Evolutionary conservation across 2,888 invertebrate genomes (phyloP).

Genomic region (Cheilosia vulpina): DNA sequence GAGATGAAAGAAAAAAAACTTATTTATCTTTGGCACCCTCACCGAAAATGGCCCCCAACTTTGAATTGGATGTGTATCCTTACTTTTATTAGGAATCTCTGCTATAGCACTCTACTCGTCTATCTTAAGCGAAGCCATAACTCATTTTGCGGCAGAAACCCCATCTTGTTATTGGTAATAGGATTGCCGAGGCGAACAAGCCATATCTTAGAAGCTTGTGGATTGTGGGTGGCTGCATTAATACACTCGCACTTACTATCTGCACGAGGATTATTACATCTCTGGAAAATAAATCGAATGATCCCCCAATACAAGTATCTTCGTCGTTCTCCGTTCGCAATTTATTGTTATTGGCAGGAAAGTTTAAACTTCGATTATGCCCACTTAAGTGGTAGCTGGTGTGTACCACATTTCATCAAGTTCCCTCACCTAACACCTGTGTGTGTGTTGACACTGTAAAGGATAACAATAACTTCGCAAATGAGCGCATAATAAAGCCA

Average conservation of each 20-base stretch:
- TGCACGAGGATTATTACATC: conserved; percentile 16
- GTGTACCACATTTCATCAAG: no score
- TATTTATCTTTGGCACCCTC: conserved; percentile 68
- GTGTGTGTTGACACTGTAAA: neutral
- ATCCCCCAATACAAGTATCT: conserved; percentile 28
- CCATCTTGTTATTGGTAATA: conserved; percentile 62
- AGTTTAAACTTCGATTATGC: conserved; percentile 52
- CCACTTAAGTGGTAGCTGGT: conserved; percentile 36
- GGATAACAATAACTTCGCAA: neutral
- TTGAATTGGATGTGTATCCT: conserved; percentile 15
- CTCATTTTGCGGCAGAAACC: conserved; percentile 61
- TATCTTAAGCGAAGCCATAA: conserved; percentile 35
- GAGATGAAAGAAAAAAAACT: conserved; percentile 45
- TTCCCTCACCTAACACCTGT: no score
- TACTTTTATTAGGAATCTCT: conserved; percentile 67
- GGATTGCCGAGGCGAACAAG: conserved; percentile 51
- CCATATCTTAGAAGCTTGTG: neutral
- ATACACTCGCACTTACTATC: conserved; percentile 25
- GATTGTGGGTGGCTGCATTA: neutral
- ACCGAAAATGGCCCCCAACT: conserved; percentile 54
- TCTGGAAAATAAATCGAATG: conserved; percentile 28
- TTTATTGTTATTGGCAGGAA: conserved; percentile 35
- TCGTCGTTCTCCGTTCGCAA: neutral
- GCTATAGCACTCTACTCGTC: conserved; percentile 1
- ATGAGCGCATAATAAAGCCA: neutral